Percentiles rank a stretch among this genome's conserved stretches.
Conservation (phyloP, 1,140 invertebrate genomes). For the Drosophila nannoptera region DNA sequence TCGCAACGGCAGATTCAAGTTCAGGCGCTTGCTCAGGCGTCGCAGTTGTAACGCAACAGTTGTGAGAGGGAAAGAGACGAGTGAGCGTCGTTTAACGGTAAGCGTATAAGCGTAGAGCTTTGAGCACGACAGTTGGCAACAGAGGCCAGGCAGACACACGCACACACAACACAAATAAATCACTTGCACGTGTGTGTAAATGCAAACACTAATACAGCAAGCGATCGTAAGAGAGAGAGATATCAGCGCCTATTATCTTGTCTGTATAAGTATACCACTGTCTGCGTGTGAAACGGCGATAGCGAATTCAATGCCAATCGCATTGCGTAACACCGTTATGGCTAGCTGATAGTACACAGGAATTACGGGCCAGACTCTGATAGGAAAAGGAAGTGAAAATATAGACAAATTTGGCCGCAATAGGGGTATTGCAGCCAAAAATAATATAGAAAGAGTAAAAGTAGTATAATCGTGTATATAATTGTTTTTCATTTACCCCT, state of each 20-base stretch:
- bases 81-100: slow-evolving; percentile 42
- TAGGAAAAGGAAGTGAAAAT: slow-evolving; percentile 43
- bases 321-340: slow-evolving; percentile 54
- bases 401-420: slow-evolving; percentile 8
- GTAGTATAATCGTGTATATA: slow-evolving; percentile 19
- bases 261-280: background rate
- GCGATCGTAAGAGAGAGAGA: slow-evolving; percentile 18
- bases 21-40: slow-evolving; percentile 37
- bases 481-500: slow-evolving; percentile 77
- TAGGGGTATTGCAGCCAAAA: slow-evolving; percentile 19
- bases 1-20: slow-evolving; percentile 52
- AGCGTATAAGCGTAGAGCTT: slow-evolving; percentile 13
- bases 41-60: slow-evolving; percentile 44
- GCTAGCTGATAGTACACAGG: slow-evolving; percentile 23
- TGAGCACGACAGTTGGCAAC: slow-evolving; percentile 42
- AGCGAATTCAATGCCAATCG: slow-evolving; percentile 57
- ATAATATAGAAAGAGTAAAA: slow-evolving; percentile 23
- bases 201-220: slow-evolving; percentile 7
- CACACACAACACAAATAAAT: slow-evolving; percentile 3
- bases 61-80: slow-evolving; percentile 31
- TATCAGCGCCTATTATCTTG: slow-evolving; percentile 31
- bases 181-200: slow-evolving; percentile 34
- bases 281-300: slow-evolving; percentile 17
- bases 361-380: background rate
- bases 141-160: slow-evolving; percentile 14